Conservation (phyloP, 2,888 invertebrate genomes). For the Drosophila infuscata region DNA sequence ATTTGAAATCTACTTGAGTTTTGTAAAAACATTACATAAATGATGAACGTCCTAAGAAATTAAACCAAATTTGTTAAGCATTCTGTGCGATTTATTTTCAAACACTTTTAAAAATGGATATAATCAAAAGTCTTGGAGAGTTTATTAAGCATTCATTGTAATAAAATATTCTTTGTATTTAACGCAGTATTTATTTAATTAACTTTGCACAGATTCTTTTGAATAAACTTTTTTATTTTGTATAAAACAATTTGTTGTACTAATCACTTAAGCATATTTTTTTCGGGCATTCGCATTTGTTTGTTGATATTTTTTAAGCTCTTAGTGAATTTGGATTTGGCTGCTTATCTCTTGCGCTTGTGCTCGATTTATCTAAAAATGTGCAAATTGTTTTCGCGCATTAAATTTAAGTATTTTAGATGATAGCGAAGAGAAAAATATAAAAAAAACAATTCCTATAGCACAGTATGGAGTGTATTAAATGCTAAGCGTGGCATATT, state of each 20-base stretch:
- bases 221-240: neutral
- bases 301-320: constrained; percentile 11
- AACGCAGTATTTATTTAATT: neutral
- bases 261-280: neutral
- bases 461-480: constrained; percentile 62
- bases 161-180: neutral
- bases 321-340: neutral
- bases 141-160: neutral
- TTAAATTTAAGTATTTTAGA: constrained; percentile 37
- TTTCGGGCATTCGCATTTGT: neutral
- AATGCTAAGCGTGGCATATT: constrained; percentile 68
- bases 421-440: constrained; percentile 22
- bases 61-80: too few relatives aligned
- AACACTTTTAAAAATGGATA: too few relatives aligned
- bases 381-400: constrained; percentile 35
- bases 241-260: neutral
- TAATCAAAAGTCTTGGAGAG: too few relatives aligned
- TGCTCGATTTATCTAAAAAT: constrained; percentile 15
- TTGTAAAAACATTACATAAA: neutral
- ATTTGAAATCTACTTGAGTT: neutral
- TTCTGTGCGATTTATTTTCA: too few relatives aligned
- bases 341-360: constrained; percentile 15
- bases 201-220: neutral
- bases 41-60: too few relatives aligned
- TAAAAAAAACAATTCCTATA: neutral